These are phyloP conservation scores for Zaprionus ghesquierei DNA, from an alignment of 1,140 invertebrate species.

Conservation along the genomic window DNA sequence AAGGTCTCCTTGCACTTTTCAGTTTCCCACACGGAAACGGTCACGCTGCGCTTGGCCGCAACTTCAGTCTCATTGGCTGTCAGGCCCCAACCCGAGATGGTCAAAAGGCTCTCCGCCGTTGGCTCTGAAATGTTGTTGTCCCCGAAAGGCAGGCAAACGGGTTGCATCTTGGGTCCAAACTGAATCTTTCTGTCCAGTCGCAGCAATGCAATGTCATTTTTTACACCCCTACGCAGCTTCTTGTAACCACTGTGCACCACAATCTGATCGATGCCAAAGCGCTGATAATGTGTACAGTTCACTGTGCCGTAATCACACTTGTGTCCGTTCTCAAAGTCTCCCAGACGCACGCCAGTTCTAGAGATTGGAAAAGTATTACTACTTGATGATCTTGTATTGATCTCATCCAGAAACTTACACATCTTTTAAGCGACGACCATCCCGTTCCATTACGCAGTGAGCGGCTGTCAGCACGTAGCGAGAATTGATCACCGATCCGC, in stretches of 20 bases:
- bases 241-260: neutral
- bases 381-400: neutral
- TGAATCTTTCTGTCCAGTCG: neutral
- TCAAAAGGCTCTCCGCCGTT: neutral
- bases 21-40: neutral
- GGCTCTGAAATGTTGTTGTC: neutral
- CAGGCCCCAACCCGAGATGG: neutral
- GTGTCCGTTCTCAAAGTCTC: neutral
- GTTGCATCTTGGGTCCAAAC: neutral
- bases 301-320: neutral
- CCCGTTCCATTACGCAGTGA: neutral
- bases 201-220: slow-evolving; percentile 2
- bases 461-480: slow-evolving; percentile 8
- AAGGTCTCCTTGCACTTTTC: neutral
- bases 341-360: slow-evolving; percentile 4
- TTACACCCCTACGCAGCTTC: neutral
- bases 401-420: neutral
- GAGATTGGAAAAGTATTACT: neutral
- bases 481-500: slow-evolving; percentile 1
- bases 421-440: neutral
- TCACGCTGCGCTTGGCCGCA: neutral
- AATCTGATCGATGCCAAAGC: neutral
- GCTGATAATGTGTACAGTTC: neutral
- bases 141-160: slow-evolving; percentile 10
- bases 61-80: neutral